phyloP scores from a whole-genome alignment of 2,797 vertebrate species.

The Cetoscarus ocellatus region DNA sequence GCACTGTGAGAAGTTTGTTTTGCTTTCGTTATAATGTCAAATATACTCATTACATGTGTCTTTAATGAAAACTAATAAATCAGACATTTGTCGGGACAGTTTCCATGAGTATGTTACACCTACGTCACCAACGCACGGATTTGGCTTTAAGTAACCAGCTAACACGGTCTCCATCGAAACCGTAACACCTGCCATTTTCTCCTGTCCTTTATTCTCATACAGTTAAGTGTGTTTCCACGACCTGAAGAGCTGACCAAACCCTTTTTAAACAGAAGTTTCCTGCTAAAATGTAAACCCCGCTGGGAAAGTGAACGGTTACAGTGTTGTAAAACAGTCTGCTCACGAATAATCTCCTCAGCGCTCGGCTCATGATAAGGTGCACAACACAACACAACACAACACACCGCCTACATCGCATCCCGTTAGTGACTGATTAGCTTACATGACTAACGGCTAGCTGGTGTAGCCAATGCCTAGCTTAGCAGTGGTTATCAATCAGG shows the following conservation, averaged over 20 bases:
- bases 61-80: no score
- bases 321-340: not conserved
- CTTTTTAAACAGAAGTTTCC: no score
- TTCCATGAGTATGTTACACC: no score
- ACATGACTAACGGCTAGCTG: conserved; percentile 34
- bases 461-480: not conserved
- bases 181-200: conserved; percentile 31
- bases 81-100: no score
- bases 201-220: conserved; percentile 11
- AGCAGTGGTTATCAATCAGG: not conserved
- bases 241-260: not conserved
- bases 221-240: conserved; percentile 41
- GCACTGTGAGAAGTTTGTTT: no score
- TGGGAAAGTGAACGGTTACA: no score
- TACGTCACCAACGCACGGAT: no score
- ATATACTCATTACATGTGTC: no score
- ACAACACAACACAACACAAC: not conserved
- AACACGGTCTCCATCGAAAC: no score
- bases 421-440: conserved; percentile 40
- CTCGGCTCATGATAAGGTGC: not conserved
- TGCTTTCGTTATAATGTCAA: no score
- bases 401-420: not conserved
- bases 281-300: no score
- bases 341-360: not conserved
- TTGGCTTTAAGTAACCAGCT: no score